Percentiles rank a stretch among this genome's conserved stretches.
These are phyloP conservation scores for Potamarius usumacintae DNA, from an alignment of 2,113 vertebrate species.

Conservation along the genomic window DNA sequence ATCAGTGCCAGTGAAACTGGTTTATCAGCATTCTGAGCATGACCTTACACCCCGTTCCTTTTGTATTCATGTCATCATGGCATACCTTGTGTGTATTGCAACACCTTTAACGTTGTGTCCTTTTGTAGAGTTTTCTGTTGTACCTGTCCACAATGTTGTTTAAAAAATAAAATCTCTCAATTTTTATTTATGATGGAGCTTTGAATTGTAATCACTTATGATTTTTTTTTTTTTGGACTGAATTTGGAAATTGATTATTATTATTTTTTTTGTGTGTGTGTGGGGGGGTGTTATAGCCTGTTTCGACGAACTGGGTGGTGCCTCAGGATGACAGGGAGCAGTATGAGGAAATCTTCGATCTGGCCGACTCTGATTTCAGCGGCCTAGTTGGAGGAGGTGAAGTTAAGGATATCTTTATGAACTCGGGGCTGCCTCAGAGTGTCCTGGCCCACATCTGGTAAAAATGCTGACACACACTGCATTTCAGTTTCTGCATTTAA, in stretches of 20 bases:
- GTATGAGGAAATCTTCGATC: conserved; percentile 90
- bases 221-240: neutral
- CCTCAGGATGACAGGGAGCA: conserved; percentile 81
- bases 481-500: neutral
- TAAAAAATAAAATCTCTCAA: no score
- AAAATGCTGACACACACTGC: conserved; percentile 54
- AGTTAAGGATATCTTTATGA: conserved; percentile 98
- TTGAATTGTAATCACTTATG: neutral
- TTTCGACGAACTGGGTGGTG: conserved; percentile 83
- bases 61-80: neutral
- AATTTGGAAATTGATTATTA: neutral
- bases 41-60: neutral
- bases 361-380: conserved; percentile 86
- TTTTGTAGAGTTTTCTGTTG: neutral
- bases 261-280: neutral
- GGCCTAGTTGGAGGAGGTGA: conserved; percentile 89
- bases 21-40: conserved; percentile 30
- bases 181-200: neutral
- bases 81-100: conserved; percentile 1
- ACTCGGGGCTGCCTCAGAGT: conserved; percentile 88
- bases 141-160: neutral
- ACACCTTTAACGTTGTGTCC: neutral
- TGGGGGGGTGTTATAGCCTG: conserved; percentile 65
- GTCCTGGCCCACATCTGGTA: conserved; percentile 96
- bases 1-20: conserved; percentile 13